Base-by-base conservation (phyloP, 2,888 invertebrate species). In the Serripes groenlandicus region DNA sequence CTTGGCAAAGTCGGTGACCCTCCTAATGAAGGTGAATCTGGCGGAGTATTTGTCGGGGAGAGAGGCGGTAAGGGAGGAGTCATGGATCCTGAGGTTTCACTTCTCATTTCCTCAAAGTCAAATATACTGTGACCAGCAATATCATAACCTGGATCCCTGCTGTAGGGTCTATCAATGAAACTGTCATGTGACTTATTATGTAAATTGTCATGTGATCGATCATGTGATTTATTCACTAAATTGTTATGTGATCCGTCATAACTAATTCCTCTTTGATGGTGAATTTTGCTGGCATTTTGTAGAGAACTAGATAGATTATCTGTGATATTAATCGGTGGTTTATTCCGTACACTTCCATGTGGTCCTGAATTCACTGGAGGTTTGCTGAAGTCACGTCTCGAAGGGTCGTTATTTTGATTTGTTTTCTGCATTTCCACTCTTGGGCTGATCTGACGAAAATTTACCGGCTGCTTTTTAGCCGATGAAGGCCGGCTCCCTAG, bases 61-160 rank as follows among this genome's bases (percentile, higher is more conserved):
- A 91, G 85, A 28, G 92, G 91, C 52, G 91, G 91, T 56, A 92
- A 86, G 34, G 92, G 92, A 7, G 91, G 91, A 21, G 91, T 92
- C n/a, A 90, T 88, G 15, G 92, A 92, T 18, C 88, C 78, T 11
- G 91, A 87, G 11, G 90, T 89, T 26, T 84, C 85, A 66, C 89
- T 91, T 68, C 89, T 88, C 1, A 78, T 73, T 7, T 71, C 83
- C 42, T 83, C 85, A 34, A 90, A 90, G 77, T 91, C 91, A 83
- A 92, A 91, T 32, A 91, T 91, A 79, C 91, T 91, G 60, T 68
- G 71, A 56, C 86, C 88, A 49, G 84, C 73, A 64, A 87, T 75
- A 37, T 87, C 85, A 37, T 84, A 70, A 28, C 66, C 69, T 52
- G 60, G 56, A 32, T 77, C 77, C 54, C 76, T 71, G 11, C 81